Base-by-base conservation (phyloP, 2,113 vertebrate genomes). In the Ceyx cyanopectus region DNA sequence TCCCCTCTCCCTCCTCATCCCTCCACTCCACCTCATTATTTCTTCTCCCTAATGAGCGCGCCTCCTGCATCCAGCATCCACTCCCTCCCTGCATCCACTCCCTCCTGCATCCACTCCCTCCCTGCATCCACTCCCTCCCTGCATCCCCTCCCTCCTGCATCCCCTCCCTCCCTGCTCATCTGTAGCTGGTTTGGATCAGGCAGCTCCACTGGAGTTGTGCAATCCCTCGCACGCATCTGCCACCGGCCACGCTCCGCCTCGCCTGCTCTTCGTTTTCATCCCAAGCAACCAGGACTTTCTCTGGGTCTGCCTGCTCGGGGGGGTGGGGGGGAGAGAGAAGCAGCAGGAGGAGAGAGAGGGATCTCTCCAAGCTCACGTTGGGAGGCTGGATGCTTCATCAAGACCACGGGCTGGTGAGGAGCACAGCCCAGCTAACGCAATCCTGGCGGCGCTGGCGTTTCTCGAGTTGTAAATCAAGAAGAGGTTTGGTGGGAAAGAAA, bases 201-300 rank as follows among this genome's bases (percentile, higher is more conserved):
- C 70, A 85, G 93, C 54, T 87, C 56, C 0, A 0, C 66, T 74
- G 70, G 26, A 45, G 73, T 92, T 90, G 92, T 70, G 83, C 74
- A 94, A 90, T 32, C 90, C 30, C 24, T 32, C 7, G 37, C 34
- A 34, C 60, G n/a, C 85, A 81, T 74, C 85, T 81, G 66, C 91
- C 93, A 88, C 76, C 93, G 61, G 73, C 85, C 61, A 69, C 14
- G 69, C 86, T 81, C 85, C 83, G 26, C 46, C 92, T 80, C 80
- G 1, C 3, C 70, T 45, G 69, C 74, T 37, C 0, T 17, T 61
- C 27, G 26, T 73, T 69, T 75, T 40, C 37, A 57, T 65, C 61
- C 79, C 85, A 48, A 74, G 82, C 37, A 27, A 68, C 0, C n/a
- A 82, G 78, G 58, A 48, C 32, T 69, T 84, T 79, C 86, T 34